phyloP scores from a whole-genome alignment of 1,140 invertebrate species.

The Megalonaias nervosa region DNA sequence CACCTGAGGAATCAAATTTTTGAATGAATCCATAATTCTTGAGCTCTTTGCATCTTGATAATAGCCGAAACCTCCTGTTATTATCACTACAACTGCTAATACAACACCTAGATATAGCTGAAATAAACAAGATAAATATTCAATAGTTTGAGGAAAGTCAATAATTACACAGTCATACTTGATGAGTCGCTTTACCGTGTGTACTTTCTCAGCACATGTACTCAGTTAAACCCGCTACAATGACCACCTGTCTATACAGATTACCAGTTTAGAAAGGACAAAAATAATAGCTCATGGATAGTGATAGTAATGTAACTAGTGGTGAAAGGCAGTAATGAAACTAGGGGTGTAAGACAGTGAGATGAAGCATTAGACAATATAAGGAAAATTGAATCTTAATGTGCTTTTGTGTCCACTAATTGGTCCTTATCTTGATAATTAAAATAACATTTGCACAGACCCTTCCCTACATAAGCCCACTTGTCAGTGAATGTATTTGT shows the following conservation, averaged over 20 bases:
- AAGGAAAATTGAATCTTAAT: too few relatives aligned
- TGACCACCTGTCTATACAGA: not conserved
- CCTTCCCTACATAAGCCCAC: too few relatives aligned
- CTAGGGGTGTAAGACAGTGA: too few relatives aligned
- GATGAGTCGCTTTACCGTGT: not conserved
- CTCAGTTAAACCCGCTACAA: not conserved
- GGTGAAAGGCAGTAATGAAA: too few relatives aligned
- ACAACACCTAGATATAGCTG: slow-evolving; percentile 72
- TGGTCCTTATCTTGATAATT: too few relatives aligned
- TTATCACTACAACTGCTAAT: slow-evolving; percentile 68
- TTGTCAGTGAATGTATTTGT: too few relatives aligned
- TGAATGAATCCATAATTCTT: slow-evolving; percentile 73
- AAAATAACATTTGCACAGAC: too few relatives aligned
- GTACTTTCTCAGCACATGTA: not conserved
- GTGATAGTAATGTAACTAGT: too few relatives aligned
- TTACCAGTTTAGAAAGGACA: not conserved
- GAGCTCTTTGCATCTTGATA: slow-evolving; percentile 71
- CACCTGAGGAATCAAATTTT: slow-evolving; percentile 70
- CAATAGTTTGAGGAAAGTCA: not conserved
- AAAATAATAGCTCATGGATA: not conserved
- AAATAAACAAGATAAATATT: slow-evolving; percentile 2
- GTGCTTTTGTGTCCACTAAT: too few relatives aligned
- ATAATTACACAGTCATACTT: not conserved
- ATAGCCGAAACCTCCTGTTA: slow-evolving; percentile 71
- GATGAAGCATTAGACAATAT: too few relatives aligned